Conservation (phyloP, 2,797 vertebrate genomes). For the Phylloscopus collybita region DNA sequence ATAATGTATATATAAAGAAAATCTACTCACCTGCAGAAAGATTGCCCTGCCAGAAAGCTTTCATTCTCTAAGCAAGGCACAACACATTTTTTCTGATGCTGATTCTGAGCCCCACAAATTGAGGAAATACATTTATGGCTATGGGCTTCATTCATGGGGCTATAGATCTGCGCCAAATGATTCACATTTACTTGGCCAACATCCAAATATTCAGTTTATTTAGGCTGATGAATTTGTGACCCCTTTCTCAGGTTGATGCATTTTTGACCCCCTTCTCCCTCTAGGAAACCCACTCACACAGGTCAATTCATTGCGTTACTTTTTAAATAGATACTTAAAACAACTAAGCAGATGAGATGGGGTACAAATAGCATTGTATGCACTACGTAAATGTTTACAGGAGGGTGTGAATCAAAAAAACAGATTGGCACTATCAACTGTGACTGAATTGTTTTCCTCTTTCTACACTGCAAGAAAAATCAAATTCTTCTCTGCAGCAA, state of each 20-base stretch:
- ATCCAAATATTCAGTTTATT: constrained; percentile 1
- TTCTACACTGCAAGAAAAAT: neutral
- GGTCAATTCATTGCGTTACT: neutral
- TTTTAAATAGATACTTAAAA: neutral
- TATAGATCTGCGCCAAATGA: neutral
- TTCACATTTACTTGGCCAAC: neutral
- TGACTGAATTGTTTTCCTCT: neutral
- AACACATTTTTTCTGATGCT: neutral
- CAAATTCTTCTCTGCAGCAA: neutral
- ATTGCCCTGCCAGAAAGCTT: neutral
- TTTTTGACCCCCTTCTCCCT: neutral
- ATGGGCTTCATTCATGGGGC: neutral
- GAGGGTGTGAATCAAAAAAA: neutral
- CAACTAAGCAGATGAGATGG: neutral
- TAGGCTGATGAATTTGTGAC: neutral
- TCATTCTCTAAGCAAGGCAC: neutral
- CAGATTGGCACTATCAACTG: neutral
- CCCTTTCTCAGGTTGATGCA: neutral
- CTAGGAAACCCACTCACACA: neutral
- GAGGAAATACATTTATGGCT: neutral
- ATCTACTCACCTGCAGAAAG: neutral
- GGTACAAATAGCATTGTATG: neutral
- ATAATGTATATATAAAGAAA: too few species aligned
- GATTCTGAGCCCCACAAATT: neutral
- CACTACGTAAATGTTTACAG: neutral